Percentiles rank a stretch among this genome's conserved stretches.
Evolutionary conservation across 2,797 vertebrate species (phyloP).

Genomic region (Gymnoscopelus microlampas): DNA sequence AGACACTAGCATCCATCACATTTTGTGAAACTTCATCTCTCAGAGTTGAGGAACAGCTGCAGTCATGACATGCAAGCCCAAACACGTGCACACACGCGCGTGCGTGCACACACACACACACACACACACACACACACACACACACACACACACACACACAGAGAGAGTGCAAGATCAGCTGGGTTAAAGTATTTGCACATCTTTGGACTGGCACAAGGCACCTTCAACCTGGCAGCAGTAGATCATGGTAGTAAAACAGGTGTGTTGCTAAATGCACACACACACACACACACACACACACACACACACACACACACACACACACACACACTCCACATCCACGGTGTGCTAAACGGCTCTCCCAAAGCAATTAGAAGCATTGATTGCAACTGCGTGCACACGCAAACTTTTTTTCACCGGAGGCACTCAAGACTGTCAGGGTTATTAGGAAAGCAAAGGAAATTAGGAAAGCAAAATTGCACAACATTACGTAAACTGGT

Average conservation of each 20-base stretch:
- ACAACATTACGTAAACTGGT: too few species aligned
- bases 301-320: slow-evolving; percentile 14
- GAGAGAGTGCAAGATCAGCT: slow-evolving; percentile 58
- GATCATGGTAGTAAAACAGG: slow-evolving; percentile 48
- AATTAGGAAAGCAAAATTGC: background rate
- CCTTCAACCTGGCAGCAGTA: slow-evolving; percentile 63
- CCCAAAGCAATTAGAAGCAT: background rate
- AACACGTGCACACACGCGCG: slow-evolving; percentile 39
- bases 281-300: slow-evolving; percentile 5
- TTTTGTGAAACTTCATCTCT: slow-evolving; percentile 78
- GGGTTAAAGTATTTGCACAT: slow-evolving; percentile 58
- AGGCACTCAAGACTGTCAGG: too few species aligned
- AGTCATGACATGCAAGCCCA: slow-evolving; percentile 8
- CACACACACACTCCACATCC: background rate
- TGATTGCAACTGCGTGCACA: background rate
- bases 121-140: slow-evolving; percentile 23
- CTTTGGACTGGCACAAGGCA: slow-evolving; percentile 60
- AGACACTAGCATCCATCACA: slow-evolving; percentile 76
- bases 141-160: slow-evolving; percentile 27
- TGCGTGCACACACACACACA: slow-evolving; percentile 25
- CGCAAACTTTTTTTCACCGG: too few species aligned
- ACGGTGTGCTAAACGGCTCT: background rate
- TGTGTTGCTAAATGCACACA: slow-evolving; percentile 29
- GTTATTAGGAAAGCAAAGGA: too few species aligned
- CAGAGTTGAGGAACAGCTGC: slow-evolving; percentile 74